These are phyloP conservation scores for Tupiocoris notatus DNA, from an alignment of 2,888 invertebrate genomes.

Conservation along the genomic window DNA sequence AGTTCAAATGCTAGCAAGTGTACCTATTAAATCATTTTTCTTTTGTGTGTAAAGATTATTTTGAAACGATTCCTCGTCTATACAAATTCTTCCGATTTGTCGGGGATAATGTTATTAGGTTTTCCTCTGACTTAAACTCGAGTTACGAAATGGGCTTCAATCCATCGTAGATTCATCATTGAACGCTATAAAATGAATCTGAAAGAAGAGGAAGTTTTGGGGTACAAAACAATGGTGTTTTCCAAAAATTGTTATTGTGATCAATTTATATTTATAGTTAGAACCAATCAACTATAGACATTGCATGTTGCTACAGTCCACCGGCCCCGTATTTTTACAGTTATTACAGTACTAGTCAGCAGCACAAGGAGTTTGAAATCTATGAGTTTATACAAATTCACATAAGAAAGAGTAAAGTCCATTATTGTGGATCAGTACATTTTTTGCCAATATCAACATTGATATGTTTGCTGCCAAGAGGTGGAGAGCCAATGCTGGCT, in stretches of 20 bases:
- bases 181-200: too few species aligned
- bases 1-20: too few species aligned
- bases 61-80: too few species aligned
- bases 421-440: slow-evolving; percentile 33
- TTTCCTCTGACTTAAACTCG: too few species aligned
- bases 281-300: not conserved
- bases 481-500: not conserved
- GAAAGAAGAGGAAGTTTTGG: too few species aligned
- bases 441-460: slow-evolving; percentile 22
- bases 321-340: too few species aligned
- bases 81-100: too few species aligned
- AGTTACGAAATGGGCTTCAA: too few species aligned
- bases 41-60: too few species aligned
- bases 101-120: too few species aligned
- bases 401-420: slow-evolving; percentile 5
- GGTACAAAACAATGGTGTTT: not conserved
- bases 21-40: too few species aligned
- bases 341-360: slow-evolving; percentile 28
- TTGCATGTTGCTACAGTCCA: not conserved
- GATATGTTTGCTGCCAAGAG: slow-evolving; percentile 25
- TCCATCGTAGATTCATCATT: too few species aligned
- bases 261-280: not conserved
- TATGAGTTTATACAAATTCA: slow-evolving; percentile 37
- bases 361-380: slow-evolving; percentile 14
- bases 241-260: not conserved